These are phyloP conservation scores for Ifrita kowaldi DNA, from an alignment of 2,113 vertebrate species.

Conservation along the genomic window DNA sequence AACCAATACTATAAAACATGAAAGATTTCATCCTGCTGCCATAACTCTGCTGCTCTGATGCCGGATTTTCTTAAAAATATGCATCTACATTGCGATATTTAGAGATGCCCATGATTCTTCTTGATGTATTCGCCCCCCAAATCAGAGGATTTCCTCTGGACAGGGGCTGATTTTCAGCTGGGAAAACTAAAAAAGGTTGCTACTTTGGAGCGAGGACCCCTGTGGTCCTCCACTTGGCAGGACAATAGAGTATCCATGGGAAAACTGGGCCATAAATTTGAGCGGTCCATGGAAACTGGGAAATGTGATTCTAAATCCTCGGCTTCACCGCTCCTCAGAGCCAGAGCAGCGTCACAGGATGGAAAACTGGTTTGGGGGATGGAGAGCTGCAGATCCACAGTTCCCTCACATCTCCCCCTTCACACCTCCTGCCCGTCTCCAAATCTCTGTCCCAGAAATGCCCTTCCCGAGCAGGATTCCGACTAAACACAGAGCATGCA, in stretches of 20 bases:
- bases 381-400: not conserved
- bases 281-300: not conserved
- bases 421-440: not conserved
- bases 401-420: not conserved
- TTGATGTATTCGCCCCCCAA: not conserved
- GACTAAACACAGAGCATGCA: not conserved
- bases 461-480: not conserved
- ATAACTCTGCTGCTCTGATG: not conserved
- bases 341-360: not conserved
- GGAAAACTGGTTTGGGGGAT: not conserved
- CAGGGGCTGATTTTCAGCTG: not conserved
- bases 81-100: not conserved
- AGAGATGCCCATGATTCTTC: not conserved
- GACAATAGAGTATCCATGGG: not conserved
- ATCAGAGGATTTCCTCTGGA: not conserved
- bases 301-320: not conserved
- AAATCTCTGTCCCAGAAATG: not conserved
- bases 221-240: not conserved
- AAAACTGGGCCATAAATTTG: not conserved
- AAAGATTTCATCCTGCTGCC: constrained; percentile 1
- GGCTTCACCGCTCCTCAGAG: not conserved
- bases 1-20: not conserved
- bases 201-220: not conserved
- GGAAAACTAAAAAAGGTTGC: not conserved
- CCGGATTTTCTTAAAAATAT: not conserved